Evolutionary conservation across 2,888 invertebrate species (phyloP).

Genomic region (Liposcelis brunnea): DNA sequence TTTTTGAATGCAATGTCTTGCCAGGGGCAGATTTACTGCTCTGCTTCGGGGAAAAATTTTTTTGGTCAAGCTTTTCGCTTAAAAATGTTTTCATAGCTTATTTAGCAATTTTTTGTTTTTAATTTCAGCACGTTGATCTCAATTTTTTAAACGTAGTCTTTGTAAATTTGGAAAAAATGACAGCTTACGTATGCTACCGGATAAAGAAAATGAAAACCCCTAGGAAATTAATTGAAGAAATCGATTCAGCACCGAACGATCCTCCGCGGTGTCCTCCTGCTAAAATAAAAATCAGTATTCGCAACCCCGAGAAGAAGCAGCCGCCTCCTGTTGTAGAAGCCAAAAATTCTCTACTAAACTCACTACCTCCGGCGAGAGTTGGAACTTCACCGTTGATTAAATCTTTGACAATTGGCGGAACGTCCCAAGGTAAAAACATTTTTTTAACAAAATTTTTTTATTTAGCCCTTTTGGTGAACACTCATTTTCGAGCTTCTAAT

Average conservation of each 20-base stretch:
- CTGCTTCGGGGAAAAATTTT: neutral
- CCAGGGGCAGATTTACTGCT: too few species aligned
- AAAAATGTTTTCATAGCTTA: constrained; percentile 16
- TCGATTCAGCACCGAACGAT: constrained; percentile 38
- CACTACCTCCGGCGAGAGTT: constrained; percentile 24
- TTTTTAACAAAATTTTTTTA: neutral
- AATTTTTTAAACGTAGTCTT: constrained; percentile 43
- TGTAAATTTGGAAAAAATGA: constrained; percentile 48
- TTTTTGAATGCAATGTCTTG: too few species aligned
- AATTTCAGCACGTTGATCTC: constrained; percentile 47
- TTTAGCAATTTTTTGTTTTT: constrained; percentile 9
- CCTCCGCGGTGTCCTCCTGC: constrained; percentile 47
- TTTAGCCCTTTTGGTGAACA: neutral
- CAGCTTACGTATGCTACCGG: constrained; percentile 73
- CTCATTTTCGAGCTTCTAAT: too few species aligned
- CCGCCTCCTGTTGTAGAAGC: constrained; percentile 14
- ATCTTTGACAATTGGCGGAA: constrained; percentile 17
- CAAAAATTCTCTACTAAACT: constrained; percentile 12
- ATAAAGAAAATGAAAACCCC: constrained; percentile 57
- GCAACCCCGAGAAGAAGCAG: constrained; percentile 11
- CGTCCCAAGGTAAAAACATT: constrained; percentile 23
- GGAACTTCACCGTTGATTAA: constrained; percentile 28
- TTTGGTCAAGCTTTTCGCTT: neutral
- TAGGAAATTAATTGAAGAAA: constrained; percentile 49
- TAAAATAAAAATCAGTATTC: constrained; percentile 42